phyloP scores from a whole-genome alignment of 2,797 vertebrate species.

The Sebastes hopkinsi region DNA sequence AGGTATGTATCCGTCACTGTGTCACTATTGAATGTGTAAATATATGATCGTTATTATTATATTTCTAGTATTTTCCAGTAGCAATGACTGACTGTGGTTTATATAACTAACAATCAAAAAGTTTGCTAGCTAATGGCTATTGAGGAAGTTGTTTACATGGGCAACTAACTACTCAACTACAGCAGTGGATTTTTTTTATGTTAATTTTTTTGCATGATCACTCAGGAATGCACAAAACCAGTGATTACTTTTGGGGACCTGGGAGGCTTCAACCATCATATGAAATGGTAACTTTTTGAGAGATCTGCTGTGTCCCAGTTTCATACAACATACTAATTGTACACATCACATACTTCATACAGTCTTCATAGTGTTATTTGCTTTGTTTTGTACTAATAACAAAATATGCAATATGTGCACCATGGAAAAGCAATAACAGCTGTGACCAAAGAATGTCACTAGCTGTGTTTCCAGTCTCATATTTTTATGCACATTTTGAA shows the following conservation, averaged over 20 bases:
- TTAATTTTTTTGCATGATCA: neutral
- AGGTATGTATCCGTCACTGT: neutral
- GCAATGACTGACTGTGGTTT: neutral
- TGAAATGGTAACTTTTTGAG: neutral
- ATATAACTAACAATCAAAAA: neutral
- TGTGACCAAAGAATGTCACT: neutral
- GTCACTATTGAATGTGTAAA: neutral
- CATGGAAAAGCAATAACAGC: neutral
- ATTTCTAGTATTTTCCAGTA: neutral
- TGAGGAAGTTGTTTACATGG: neutral
- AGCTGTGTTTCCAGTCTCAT: neutral
- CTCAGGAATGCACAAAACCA: neutral
- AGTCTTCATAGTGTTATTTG: neutral
- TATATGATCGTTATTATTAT: neutral
- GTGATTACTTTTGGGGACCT: neutral
- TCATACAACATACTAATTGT: neutral
- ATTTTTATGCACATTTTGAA: neutral
- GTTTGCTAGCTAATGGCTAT: neutral
- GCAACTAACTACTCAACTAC: neutral
- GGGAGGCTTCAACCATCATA: neutral
- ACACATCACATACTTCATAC: neutral
- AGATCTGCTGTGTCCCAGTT: neutral
- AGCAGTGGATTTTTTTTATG: too few relatives aligned
- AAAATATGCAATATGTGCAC: neutral
- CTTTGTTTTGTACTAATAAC: neutral